Evolutionary conservation across 1,140 invertebrate genomes (phyloP).

Genomic region (Plodia interpunctella): DNA sequence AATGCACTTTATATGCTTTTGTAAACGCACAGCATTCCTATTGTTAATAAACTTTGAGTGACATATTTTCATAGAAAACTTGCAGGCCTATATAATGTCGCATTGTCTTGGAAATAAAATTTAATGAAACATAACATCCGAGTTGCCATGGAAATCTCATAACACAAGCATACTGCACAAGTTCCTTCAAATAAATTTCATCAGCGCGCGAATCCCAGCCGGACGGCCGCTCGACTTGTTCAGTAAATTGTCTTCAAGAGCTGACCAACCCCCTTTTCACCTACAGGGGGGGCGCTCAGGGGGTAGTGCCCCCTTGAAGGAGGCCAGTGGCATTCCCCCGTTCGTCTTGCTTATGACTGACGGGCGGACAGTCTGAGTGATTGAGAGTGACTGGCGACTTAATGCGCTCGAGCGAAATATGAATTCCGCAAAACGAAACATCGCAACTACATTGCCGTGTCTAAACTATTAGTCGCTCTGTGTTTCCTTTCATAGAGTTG

Average conservation of each 20-base stretch:
- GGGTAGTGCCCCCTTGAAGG: conserved; percentile 32
- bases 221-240: conserved; percentile 38
- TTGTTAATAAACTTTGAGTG: no score
- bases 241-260: conserved; percentile 74
- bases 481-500: conserved; percentile 21
- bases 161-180: conserved; percentile 34
- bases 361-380: conserved; percentile 74
- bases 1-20: no score
- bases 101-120: background rate
- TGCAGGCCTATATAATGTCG: background rate
- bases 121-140: conserved; percentile 6
- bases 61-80: background rate
- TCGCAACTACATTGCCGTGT: conserved; percentile 27
- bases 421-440: conserved; percentile 23
- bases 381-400: conserved; percentile 75
- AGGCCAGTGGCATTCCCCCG: conserved; percentile 50
- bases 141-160: conserved; percentile 34
- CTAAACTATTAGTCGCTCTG: conserved; percentile 37
- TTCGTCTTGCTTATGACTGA: conserved; percentile 76
- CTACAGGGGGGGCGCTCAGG: conserved; percentile 26
- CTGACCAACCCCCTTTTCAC: conserved; percentile 57
- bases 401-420: conserved; percentile 66
- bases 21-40: no score
- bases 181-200: conserved; percentile 55
- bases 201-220: conserved; percentile 38